phyloP scores from a whole-genome alignment of 2,888 invertebrate species.

The Mellilla xanthometata region DNA sequence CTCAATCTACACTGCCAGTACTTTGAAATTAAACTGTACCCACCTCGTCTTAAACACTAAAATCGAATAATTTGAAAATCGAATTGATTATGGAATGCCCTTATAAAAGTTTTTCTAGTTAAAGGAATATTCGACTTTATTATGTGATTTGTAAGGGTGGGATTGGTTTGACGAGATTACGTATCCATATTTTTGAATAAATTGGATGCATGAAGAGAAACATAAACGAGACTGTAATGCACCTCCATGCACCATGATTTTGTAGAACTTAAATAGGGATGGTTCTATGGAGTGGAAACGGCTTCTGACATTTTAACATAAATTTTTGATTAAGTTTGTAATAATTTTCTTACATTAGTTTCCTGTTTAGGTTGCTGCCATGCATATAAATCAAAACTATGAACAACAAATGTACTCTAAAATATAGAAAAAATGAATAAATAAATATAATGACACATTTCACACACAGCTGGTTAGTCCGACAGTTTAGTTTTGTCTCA shows the following conservation, averaged over 20 bases:
- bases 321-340: too few species aligned
- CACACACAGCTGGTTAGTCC: too few species aligned
- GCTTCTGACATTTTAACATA: constrained; percentile 29
- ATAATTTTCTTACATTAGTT: too few species aligned
- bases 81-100: constrained; percentile 37
- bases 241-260: constrained; percentile 74
- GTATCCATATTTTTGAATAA: constrained; percentile 52
- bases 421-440: too few species aligned
- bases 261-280: constrained; percentile 62
- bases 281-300: constrained; percentile 42
- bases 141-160: constrained; percentile 42
- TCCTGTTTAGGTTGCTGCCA: too few species aligned
- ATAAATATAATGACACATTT: too few species aligned
- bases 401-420: too few species aligned
- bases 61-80: constrained; percentile 28
- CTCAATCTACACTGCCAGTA: constrained; percentile 27
- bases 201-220: constrained; percentile 62
- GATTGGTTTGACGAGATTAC: constrained; percentile 45
- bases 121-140: constrained; percentile 47
- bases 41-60: constrained; percentile 25
- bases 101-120: constrained; percentile 43
- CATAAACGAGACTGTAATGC: constrained; percentile 71
- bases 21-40: constrained; percentile 36
- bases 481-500: too few species aligned
- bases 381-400: too few species aligned